phyloP scores from a whole-genome alignment of 2,113 vertebrate species.

The Spea bombifrons region DNA sequence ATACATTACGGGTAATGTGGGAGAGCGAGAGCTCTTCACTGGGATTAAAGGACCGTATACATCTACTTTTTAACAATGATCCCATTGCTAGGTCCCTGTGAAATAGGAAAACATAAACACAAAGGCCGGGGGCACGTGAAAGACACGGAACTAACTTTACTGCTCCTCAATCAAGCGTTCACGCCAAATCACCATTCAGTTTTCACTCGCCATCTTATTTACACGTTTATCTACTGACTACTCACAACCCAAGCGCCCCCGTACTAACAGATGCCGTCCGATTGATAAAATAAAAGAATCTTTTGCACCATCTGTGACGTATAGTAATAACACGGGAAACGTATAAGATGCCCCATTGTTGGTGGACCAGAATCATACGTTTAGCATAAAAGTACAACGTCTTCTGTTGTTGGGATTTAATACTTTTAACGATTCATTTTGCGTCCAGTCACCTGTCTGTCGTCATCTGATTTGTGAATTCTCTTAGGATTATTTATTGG shows the following conservation, averaged over 20 bases:
- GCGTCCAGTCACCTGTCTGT: too few relatives aligned
- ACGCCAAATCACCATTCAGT: constrained; percentile 53
- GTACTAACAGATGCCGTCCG: neutral
- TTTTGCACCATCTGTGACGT: too few relatives aligned
- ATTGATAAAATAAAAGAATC: too few relatives aligned
- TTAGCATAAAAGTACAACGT: too few relatives aligned
- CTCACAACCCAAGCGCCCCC: neutral
- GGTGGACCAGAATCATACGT: too few relatives aligned
- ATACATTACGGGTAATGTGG: constrained; percentile 43
- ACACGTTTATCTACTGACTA: neutral
- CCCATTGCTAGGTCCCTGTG: constrained; percentile 56
- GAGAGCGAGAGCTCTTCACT: constrained; percentile 44
- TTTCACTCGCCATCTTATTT: constrained; percentile 31
- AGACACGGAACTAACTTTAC: constrained; percentile 53
- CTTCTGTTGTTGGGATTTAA: too few relatives aligned
- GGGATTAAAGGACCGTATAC: constrained; percentile 55
- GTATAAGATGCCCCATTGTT: too few relatives aligned
- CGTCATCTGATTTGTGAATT: too few relatives aligned
- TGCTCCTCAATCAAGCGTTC: constrained; percentile 49
- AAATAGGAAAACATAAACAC: constrained; percentile 57
- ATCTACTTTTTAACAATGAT: constrained; percentile 48
- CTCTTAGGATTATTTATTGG: too few relatives aligned
- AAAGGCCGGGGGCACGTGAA: constrained; percentile 59
- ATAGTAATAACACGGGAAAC: too few relatives aligned
- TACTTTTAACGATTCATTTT: too few relatives aligned